Percentiles rank a stretch among this genome's conserved stretches.
Evolutionary conservation across 2,113 vertebrate genomes (phyloP).

Genomic region (Aegotheles bennettii): DNA sequence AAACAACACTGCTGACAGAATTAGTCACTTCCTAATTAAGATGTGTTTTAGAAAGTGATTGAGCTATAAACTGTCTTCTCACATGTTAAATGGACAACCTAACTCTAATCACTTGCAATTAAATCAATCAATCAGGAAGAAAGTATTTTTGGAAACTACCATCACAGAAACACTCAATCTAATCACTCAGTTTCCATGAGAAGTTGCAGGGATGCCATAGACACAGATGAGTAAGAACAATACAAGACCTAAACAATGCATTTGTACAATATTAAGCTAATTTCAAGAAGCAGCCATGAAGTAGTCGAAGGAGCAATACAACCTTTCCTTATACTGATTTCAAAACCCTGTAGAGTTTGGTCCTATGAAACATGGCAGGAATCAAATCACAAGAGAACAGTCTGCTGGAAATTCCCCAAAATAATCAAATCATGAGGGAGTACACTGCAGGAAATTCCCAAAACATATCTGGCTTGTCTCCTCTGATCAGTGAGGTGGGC

Average conservation of each 20-base stretch:
- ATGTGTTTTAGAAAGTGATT: conserved; percentile 29
- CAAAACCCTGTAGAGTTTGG: fast-evolving
- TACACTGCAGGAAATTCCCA: fast-evolving
- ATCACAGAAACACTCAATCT: neutral
- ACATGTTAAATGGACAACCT: conserved; percentile 32
- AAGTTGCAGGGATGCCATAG: neutral
- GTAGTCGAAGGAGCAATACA: neutral
- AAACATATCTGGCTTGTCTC: fast-evolving
- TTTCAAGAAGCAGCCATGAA: neutral
- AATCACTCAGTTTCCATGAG: neutral
- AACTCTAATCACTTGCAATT: conserved; percentile 48
- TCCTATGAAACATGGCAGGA: neutral
- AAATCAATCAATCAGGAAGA: conserved; percentile 36
- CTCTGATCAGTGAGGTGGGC: fast-evolving
- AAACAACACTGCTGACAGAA: neutral
- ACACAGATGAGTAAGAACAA: neutral
- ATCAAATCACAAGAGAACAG: fast-evolving
- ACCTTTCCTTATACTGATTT: neutral
- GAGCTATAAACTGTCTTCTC: conserved; percentile 42
- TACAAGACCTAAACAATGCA: neutral
- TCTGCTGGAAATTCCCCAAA: neutral
- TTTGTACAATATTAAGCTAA: neutral
- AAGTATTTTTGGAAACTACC: conserved; percentile 17
- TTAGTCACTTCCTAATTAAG: conserved; percentile 45
- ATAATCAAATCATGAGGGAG: neutral